These are phyloP conservation scores for Nestor notabilis DNA, from an alignment of 2,113 vertebrate species.

Conservation along the genomic window DNA sequence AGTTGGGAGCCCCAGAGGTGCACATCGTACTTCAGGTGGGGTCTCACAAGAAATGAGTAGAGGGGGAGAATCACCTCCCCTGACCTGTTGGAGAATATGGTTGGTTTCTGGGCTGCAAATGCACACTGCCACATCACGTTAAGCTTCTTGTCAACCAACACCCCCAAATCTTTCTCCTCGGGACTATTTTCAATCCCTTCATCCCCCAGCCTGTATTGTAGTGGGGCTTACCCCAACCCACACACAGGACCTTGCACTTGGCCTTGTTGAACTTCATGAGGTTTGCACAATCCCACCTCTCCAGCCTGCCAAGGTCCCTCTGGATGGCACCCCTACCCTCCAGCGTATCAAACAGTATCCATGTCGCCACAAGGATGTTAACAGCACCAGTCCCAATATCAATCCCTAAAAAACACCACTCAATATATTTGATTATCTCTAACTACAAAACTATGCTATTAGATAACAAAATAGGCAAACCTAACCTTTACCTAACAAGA, in stretches of 20 bases:
- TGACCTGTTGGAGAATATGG: background rate
- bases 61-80: background rate
- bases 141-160: background rate
- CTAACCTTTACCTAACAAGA: background rate
- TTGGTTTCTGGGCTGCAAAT: accelerated
- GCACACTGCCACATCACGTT: background rate
- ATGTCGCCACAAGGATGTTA: background rate
- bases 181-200: background rate
- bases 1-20: too few relatives aligned
- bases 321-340: background rate
- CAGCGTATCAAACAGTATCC: background rate
- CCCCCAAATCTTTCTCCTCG: background rate
- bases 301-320: background rate
- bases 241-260: background rate
- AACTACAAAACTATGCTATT: background rate
- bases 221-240: background rate
- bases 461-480: background rate
- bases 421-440: background rate
- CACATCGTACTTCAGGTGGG: background rate
- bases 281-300: background rate
- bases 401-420: background rate
- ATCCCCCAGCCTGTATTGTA: background rate
- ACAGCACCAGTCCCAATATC: background rate
- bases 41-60: background rate
- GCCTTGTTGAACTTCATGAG: background rate